Conservation (phyloP, 2,113 vertebrate genomes). For the Perca fluviatilis region DNA sequence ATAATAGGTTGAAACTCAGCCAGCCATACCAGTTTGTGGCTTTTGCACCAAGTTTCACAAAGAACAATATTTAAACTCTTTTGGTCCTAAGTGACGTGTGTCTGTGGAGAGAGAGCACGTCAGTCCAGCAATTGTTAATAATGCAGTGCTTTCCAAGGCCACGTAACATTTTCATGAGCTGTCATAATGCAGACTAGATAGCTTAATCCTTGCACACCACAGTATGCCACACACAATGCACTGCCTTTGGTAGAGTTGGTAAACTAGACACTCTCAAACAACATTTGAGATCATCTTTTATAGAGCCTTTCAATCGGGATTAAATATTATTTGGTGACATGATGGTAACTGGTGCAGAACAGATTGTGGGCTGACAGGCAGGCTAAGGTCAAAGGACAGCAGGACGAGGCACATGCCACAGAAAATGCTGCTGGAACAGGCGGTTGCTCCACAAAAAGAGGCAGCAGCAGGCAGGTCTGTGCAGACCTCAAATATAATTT, state of each 20-base stretch:
- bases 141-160: background rate
- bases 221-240: background rate
- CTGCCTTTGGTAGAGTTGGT: background rate
- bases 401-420: conserved; percentile 5
- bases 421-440: conserved; percentile 20
- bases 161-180: background rate
- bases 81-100: background rate
- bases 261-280: conserved; percentile 5
- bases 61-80: conserved; percentile 24
- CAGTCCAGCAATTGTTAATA: background rate
- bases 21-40: conserved; percentile 3
- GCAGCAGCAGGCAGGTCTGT: conserved; percentile 7
- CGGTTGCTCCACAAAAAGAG: conserved; percentile 9
- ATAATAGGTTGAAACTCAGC: conserved; percentile 53
- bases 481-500: conserved; percentile 4
- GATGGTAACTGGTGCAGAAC: conserved; percentile 19
- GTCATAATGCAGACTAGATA: background rate
- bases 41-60: conserved; percentile 2
- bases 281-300: conserved; percentile 22
- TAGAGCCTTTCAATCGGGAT: conserved; percentile 30
- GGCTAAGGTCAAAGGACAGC: conserved; percentile 7
- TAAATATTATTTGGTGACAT: conserved; percentile 28
- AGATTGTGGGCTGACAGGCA: background rate
- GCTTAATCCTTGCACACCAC: background rate
- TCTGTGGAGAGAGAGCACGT: conserved; percentile 5